Evolutionary conservation across 1,140 invertebrate species (phyloP).

Genomic region (Saccostrea echinata): DNA sequence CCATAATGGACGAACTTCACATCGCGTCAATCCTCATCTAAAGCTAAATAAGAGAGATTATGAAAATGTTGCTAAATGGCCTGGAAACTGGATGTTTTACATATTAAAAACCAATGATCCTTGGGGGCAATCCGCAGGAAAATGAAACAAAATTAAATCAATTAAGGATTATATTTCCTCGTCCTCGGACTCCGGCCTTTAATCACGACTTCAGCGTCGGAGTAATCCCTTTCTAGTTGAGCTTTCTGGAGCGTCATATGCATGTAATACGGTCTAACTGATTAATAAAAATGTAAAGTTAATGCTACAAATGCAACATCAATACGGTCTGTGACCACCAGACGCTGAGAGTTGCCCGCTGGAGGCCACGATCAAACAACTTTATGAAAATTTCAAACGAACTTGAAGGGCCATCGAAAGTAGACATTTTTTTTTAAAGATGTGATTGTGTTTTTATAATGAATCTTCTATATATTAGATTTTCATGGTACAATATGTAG

Average conservation of each 20-base stretch:
- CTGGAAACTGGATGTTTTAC: conserved; percentile 43
- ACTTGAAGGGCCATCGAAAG: not conserved
- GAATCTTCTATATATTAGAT: not conserved
- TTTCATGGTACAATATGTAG: too few relatives aligned
- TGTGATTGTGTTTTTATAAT: not conserved
- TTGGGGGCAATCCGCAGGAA: conserved; percentile 28
- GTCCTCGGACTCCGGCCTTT: conserved; percentile 8
- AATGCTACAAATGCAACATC: conserved; percentile 36
- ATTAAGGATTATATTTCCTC: conserved; percentile 30
- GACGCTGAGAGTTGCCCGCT: not conserved
- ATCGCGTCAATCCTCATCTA: conserved; percentile 14
- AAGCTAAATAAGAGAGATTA: conserved; percentile 44
- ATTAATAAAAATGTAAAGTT: conserved; percentile 37
- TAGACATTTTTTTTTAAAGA: not conserved
- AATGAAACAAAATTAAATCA: conserved; percentile 38
- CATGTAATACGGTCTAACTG: conserved; percentile 26
- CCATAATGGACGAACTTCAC: not conserved
- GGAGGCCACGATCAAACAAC: conserved; percentile 7
- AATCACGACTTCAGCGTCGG: conserved; percentile 8
- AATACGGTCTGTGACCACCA: not conserved
- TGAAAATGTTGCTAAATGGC: conserved; percentile 48
- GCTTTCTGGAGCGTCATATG: conserved; percentile 3
- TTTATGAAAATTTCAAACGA: not conserved
- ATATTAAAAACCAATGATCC: conserved; percentile 42
- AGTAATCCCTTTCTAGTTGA: conserved; percentile 21